Evolutionary conservation across 2,888 invertebrate genomes (phyloP).

Genomic region (Eupithecia subumbrata): DNA sequence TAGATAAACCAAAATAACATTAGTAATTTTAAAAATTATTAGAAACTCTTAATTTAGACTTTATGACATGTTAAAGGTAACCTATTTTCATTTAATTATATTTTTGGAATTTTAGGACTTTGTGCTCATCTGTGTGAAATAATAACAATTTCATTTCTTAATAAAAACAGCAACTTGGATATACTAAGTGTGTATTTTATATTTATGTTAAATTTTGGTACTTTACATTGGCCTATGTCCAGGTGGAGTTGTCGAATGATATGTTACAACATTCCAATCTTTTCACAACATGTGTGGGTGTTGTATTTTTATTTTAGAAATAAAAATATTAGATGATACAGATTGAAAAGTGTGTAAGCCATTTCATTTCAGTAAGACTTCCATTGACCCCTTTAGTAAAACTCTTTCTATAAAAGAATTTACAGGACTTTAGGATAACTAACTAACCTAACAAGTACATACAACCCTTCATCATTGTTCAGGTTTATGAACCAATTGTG

Average conservation of each 20-base stretch:
- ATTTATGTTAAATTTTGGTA: background rate
- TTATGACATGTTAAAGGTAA: too few species aligned
- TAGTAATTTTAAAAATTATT: background rate
- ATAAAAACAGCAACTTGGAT: background rate
- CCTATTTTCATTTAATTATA: too few species aligned
- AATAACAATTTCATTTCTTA: background rate
- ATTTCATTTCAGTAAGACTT: background rate
- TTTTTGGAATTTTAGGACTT: too few species aligned
- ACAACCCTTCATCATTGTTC: too few species aligned
- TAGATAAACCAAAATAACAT: too few species aligned
- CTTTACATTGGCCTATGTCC: conserved; percentile 3
- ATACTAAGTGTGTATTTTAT: background rate
- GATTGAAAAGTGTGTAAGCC: background rate
- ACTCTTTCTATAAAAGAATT: too few species aligned
- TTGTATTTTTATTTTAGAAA: conserved; percentile 2
- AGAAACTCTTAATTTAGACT: background rate
- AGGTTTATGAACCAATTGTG: too few species aligned
- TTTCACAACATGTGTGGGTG: conserved; percentile 8
- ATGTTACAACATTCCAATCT: background rate
- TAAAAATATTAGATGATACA: background rate
- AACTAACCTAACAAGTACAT: too few species aligned
- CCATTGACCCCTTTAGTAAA: background rate
- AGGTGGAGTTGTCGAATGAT: background rate
- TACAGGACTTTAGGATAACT: too few species aligned
- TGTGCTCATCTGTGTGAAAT: background rate